phyloP scores from a whole-genome alignment of 2,113 vertebrate genomes.

The Bambusicola thoracicus region DNA sequence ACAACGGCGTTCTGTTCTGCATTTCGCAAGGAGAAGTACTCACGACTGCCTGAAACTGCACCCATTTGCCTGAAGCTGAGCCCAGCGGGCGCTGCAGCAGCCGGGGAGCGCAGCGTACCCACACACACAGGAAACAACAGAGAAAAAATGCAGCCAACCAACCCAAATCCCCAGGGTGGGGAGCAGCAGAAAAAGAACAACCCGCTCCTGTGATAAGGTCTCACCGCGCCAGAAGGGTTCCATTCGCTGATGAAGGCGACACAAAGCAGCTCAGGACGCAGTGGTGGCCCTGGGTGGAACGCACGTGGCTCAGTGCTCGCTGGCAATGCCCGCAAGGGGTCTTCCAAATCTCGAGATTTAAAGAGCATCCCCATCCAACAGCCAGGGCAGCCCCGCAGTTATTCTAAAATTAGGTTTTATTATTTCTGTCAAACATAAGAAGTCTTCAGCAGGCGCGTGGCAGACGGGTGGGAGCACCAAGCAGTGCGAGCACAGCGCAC shows the following conservation, averaged over 20 bases:
- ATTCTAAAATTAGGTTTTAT: conserved; percentile 51
- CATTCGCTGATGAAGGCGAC: neutral
- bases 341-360: neutral
- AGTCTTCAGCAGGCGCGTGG: neutral
- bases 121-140: neutral
- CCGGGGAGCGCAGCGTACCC: accelerated
- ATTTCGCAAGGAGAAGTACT: neutral
- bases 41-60: neutral
- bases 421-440: conserved; percentile 12
- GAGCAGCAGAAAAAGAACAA: neutral
- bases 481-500: accelerated
- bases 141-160: neutral
- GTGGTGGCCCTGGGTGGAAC: accelerated
- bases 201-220: neutral
- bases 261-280: neutral
- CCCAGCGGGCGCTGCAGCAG: neutral
- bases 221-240: neutral
- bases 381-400: accelerated
- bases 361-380: neutral
- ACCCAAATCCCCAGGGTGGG: neutral
- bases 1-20: conserved; percentile 22
- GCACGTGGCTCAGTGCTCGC: neutral
- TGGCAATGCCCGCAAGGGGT: neutral
- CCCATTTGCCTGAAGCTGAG: neutral
- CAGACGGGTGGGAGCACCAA: neutral